A percentile compares a stretch with the other conserved stretches of the same genome.
These are phyloP conservation scores for Falco novaeseelandiae DNA, from an alignment of 2,797 vertebrate genomes.

Conservation along the genomic window DNA sequence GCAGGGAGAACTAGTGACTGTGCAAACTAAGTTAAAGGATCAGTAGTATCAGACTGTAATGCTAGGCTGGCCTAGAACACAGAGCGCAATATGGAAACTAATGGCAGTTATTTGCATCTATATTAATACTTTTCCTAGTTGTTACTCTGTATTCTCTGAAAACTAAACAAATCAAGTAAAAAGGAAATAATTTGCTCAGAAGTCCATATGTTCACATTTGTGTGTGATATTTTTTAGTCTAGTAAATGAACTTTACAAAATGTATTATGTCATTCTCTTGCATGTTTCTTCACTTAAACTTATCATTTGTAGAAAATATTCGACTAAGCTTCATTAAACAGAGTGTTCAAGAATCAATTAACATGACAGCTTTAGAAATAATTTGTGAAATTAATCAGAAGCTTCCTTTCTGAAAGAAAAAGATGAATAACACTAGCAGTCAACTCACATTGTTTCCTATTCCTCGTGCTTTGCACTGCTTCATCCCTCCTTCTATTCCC, in stretches of 20 bases:
- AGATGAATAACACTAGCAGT: not conserved
- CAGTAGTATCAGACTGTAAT: not conserved
- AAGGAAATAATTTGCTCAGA: not conserved
- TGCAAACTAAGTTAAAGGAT: not conserved
- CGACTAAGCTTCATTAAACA: not conserved
- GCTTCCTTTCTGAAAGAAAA: not conserved
- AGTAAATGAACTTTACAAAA: not conserved
- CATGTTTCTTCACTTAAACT: not conserved
- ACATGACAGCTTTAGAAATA: not conserved
- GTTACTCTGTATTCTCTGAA: not conserved
- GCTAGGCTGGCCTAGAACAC: not conserved
- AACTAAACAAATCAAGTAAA: not conserved
- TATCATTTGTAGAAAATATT: not conserved
- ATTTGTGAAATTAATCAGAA: not conserved
- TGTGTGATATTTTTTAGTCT: not conserved
- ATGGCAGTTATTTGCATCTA: not conserved
- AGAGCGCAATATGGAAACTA: not conserved
- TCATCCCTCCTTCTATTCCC: not conserved
- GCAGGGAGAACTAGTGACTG: not conserved
- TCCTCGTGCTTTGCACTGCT: not conserved
- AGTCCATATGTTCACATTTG: not conserved
- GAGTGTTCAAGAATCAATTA: not conserved
- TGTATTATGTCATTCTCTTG: not conserved
- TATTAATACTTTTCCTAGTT: not conserved
- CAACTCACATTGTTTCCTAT: not conserved